Evolutionary conservation across 2,888 invertebrate species (phyloP), one percentile per base, ranked within the genome.

Genomic region (Sinopyrophorus schimmeli): DNA sequence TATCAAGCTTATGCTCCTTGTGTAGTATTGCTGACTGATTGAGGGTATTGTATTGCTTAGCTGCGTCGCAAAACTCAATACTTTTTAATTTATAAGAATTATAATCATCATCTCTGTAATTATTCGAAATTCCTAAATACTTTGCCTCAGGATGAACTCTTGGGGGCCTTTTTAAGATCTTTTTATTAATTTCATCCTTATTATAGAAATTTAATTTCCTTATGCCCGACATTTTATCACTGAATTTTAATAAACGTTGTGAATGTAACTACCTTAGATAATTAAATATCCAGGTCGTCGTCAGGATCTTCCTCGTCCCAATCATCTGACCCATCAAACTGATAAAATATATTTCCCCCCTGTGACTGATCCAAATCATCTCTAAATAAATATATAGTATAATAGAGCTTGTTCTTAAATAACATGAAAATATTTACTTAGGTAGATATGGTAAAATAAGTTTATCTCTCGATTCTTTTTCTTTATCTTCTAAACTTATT

Each of bases 271-370:
- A n/a, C n/a, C n/a, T n/a, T n/a, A 40, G 16, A 6, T 10, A 49
- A 34, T 74, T 74, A 83, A 63, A 89, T 82, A 73, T 86, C 83
- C 51, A 91, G 76, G 74, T 91, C 91, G 70, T 91, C 89, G 76
- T 91, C 91, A 1, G 90, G 90, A 74, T 91, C 89, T 73, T 90
- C 90, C 64, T 89, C 89, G 65, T 91, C 91, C 77, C 87, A 85
- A 68, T 90, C 90, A 70, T 90, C 90, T 1, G 81, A 78, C 40
- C 82, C 83, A 72, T 91, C 90, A 5, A 89, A 86, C 55, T 84
- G 79, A 65, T 91, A 90, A 58, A 82, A 79, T 20, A 90, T 86
- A 65, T 81, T 81, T 26, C 83, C 81, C 49, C 78, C 79, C 1
- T 51, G 30, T 37, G 47, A 40, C 15, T 53, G 39, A 12, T 57